These are phyloP conservation scores for Aegotheles bennettii DNA, from an alignment of 2,113 vertebrate genomes.

Conservation along the genomic window DNA sequence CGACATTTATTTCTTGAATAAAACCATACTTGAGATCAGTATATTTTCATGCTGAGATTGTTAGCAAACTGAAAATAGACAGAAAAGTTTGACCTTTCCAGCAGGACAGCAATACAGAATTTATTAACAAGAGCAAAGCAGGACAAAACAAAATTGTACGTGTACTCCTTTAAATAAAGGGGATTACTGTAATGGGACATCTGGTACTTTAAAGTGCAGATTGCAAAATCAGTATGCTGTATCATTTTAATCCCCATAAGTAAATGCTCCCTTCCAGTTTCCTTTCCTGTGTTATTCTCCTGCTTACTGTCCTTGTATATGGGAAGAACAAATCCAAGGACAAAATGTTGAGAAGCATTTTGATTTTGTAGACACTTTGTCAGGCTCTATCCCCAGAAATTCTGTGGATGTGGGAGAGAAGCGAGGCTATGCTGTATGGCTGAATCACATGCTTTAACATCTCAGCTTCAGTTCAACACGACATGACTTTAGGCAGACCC, in stretches of 20 bases:
- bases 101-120: neutral
- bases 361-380: slow-evolving; percentile 43
- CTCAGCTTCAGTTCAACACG: slow-evolving; percentile 26
- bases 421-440: slow-evolving; percentile 4
- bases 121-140: neutral
- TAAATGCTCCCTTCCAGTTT: slow-evolving; percentile 30
- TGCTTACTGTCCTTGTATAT: neutral
- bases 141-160: neutral
- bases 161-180: slow-evolving; percentile 39
- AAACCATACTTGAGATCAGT: neutral
- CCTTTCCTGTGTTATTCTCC: neutral
- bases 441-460: slow-evolving; percentile 30
- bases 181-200: slow-evolving; percentile 41
- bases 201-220: slow-evolving; percentile 19
- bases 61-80: neutral
- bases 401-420: neutral
- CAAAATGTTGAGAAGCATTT: slow-evolving; percentile 34
- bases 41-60: neutral
- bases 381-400: slow-evolving; percentile 21
- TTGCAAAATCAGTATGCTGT: neutral
- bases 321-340: slow-evolving; percentile 43
- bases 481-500: slow-evolving; percentile 42
- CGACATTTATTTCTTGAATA: neutral
- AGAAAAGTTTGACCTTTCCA: neutral
- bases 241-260: slow-evolving; percentile 48